These are phyloP conservation scores for Alcedo atthis DNA, from an alignment of 2,797 vertebrate species.

Conservation along the genomic window DNA sequence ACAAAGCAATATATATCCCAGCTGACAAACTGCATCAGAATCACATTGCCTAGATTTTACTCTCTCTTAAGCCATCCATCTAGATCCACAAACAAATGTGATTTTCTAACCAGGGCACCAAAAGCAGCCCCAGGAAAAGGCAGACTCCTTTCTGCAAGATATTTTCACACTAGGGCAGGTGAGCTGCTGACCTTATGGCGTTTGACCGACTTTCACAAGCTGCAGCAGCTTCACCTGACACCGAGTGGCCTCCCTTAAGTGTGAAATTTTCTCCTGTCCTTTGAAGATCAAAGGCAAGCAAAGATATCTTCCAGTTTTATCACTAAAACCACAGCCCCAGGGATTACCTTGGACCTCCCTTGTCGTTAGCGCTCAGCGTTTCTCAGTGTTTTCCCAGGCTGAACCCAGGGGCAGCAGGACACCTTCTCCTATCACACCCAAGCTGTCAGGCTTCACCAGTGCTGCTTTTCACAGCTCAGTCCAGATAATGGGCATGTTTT, in stretches of 20 bases:
- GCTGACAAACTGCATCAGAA: not conserved
- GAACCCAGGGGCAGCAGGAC: not conserved
- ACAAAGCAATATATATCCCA: not conserved
- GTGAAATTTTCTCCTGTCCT: constrained; percentile 24
- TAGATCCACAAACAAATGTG: not conserved
- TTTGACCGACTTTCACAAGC: not conserved
- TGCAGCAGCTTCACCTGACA: constrained; percentile 29
- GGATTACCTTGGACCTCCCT: not conserved
- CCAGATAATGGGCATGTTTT: not conserved
- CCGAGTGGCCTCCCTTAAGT: not conserved
- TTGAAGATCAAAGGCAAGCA: constrained; percentile 51
- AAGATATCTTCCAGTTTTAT: constrained; percentile 34
- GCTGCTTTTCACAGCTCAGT: not conserved
- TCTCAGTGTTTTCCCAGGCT: not conserved
- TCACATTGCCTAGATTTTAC: not conserved
- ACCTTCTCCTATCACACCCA: not conserved
- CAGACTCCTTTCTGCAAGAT: not conserved
- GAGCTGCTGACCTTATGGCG: not conserved
- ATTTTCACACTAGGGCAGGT: not conserved
- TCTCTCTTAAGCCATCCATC: not conserved
- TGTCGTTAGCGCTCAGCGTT: not conserved
- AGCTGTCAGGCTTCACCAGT: not conserved
- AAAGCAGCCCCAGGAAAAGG: not conserved
- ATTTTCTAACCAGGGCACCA: not conserved
- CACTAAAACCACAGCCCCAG: not conserved